These are phyloP conservation scores for Neodontobutis hainanensis DNA, from an alignment of 2,113 vertebrate genomes.

Conservation along the genomic window DNA sequence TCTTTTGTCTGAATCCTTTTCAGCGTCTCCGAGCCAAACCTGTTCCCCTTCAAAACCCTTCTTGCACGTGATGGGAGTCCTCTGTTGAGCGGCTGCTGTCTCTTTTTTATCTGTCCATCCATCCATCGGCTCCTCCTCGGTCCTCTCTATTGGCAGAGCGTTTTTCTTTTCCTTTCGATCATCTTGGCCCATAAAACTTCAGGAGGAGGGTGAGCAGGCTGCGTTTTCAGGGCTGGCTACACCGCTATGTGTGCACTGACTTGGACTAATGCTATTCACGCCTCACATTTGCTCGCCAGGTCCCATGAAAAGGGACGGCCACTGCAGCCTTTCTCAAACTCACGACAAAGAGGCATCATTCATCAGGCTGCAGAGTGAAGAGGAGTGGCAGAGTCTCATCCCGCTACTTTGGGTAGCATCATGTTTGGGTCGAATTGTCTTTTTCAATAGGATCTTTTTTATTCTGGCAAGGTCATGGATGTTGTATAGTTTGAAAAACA, in stretches of 20 bases:
- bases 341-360: too few species aligned
- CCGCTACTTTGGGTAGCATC: slow-evolving; percentile 6
- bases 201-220: slow-evolving; percentile 65
- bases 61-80: slow-evolving; percentile 56
- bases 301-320: slow-evolving; percentile 64
- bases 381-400: slow-evolving; percentile 34
- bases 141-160: slow-evolving; percentile 41
- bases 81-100: slow-evolving; percentile 70
- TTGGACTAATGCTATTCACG: slow-evolving; percentile 78
- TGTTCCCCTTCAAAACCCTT: slow-evolving; percentile 72
- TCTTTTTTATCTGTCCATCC: slow-evolving; percentile 69
- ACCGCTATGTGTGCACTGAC: slow-evolving; percentile 77
- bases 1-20: slow-evolving; percentile 63
- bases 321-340: slow-evolving; percentile 44
- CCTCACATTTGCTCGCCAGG: slow-evolving; percentile 71
- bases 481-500: neutral
- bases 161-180: slow-evolving; percentile 69
- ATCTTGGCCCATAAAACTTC: slow-evolving; percentile 73
- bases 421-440: neutral
- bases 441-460: neutral
- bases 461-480: neutral
- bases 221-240: slow-evolving; percentile 77
- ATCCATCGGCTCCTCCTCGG: slow-evolving; percentile 54
- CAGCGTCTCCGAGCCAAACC: slow-evolving; percentile 61
- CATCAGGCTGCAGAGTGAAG: slow-evolving; percentile 44